Evolutionary conservation across 2,797 vertebrate species (phyloP), one percentile per base, ranked within the genome.

Genomic region (Spheniscus humboldti): DNA sequence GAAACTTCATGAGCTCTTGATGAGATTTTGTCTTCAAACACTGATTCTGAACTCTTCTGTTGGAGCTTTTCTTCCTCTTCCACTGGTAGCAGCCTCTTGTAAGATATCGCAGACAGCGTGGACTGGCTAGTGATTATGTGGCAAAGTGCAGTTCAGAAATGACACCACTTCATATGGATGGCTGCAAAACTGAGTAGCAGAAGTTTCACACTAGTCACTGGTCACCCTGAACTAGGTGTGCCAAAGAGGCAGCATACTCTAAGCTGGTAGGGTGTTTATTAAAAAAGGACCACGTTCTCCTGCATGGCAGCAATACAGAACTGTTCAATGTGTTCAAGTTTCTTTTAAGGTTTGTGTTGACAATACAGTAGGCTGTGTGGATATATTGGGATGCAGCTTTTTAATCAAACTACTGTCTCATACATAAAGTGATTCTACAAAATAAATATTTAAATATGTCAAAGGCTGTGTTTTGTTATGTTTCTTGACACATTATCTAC

Each of bases 401-500:
- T 90, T 66, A 88, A 64, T 71, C 67, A 64, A 95, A 74, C 74
- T 92, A 59, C 76, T 73, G 84, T 69, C 68, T 84, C n/a, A 15
- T 66, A 62, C 28, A 41, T 73, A 62, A 92, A 93, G 45, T 48
- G 43, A 88, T 73, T 93, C 81, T 86, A 82, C 60, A 63, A 93
- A 97, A 94, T 95, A 97, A 95, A 96, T 97, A 96, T 95, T 94
- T 96, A 96, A 93, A 56, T 86, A 85, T 53, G 31, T 52, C 27
- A 41, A n/a, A 80, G 59, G 41, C 41, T 82, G 19, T 56, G 31
- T 57, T 60, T 75, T 59, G 31, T 79, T 15, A 5, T 39, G 9
- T 64, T 88, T 67, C 59, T 66, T 86, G 33, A 17, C 8, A 0
- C 3, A 4, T 43, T n/a, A 18, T 74, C 10, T 74, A 11, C 8